These are phyloP conservation scores for Papilio demoleus DNA, from an alignment of 2,888 invertebrate species.

Conservation along the genomic window DNA sequence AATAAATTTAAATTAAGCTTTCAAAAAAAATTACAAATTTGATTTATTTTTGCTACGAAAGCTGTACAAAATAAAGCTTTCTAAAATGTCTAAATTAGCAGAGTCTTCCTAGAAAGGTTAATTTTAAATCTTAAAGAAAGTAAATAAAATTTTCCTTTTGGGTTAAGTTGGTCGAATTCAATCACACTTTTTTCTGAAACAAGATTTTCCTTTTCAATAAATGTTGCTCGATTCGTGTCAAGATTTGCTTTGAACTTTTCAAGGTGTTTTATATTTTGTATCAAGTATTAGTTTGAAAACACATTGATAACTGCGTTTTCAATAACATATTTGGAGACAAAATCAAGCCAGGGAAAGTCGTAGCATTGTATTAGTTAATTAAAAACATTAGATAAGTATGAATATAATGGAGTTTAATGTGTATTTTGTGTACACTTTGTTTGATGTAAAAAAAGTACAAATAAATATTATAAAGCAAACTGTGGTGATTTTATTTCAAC, in stretches of 20 bases:
- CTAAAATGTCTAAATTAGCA: not conserved
- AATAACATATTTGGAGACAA: too few relatives aligned
- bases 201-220: not conserved
- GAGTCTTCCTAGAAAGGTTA: not conserved
- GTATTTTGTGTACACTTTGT: not conserved
- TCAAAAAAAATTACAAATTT: not conserved
- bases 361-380: too few relatives aligned
- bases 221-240: not conserved
- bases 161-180: not conserved
- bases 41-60: not conserved
- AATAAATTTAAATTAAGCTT: not conserved
- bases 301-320: too few relatives aligned
- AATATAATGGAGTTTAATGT: too few relatives aligned
- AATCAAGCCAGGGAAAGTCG: too few relatives aligned
- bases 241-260: not conserved
- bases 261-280: not conserved
- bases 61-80: not conserved
- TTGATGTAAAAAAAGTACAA: constrained; percentile 25
- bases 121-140: not conserved
- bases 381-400: too few relatives aligned
- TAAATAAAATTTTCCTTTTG: not conserved
- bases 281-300: too few relatives aligned
- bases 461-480: constrained; percentile 7
- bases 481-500: not conserved
- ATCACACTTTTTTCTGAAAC: constrained; percentile 1